Evolutionary conservation across 2,113 vertebrate species (phyloP).

Genomic region (Pontoporia blainvillei): DNA sequence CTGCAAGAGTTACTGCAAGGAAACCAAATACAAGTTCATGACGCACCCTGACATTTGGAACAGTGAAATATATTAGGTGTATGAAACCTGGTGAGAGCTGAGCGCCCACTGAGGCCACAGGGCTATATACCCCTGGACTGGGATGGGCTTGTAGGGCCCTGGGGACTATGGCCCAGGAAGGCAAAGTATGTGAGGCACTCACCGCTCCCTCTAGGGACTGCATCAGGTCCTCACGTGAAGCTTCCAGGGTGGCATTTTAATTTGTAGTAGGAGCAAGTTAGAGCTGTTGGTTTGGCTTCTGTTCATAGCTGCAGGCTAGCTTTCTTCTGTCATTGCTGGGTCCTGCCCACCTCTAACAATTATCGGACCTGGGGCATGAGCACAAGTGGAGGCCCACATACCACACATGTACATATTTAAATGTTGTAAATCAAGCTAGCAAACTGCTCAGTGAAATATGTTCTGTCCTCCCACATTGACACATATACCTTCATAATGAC

Average conservation of each 20-base stretch:
- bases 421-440: constrained; percentile 28
- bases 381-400: not conserved
- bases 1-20: not conserved
- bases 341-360: not conserved
- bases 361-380: not conserved
- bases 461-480: constrained; percentile 4
- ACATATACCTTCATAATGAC: not conserved
- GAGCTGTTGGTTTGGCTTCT: not conserved
- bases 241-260: not conserved
- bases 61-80: not conserved
- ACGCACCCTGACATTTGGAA: too few species aligned
- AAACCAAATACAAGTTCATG: too few species aligned
- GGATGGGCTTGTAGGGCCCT: not conserved
- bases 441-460: not conserved
- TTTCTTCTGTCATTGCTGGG: not conserved
- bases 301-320: not conserved
- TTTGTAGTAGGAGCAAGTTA: not conserved
- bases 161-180: not conserved
- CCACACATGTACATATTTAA: not conserved
- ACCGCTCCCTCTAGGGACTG: not conserved
- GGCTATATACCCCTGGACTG: not conserved
- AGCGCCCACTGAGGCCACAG: not conserved
- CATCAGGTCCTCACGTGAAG: not conserved
- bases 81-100: not conserved
- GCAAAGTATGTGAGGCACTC: not conserved